Base-by-base conservation (phyloP, 2,113 vertebrate species). In the Myiozetetes cayanensis region DNA sequence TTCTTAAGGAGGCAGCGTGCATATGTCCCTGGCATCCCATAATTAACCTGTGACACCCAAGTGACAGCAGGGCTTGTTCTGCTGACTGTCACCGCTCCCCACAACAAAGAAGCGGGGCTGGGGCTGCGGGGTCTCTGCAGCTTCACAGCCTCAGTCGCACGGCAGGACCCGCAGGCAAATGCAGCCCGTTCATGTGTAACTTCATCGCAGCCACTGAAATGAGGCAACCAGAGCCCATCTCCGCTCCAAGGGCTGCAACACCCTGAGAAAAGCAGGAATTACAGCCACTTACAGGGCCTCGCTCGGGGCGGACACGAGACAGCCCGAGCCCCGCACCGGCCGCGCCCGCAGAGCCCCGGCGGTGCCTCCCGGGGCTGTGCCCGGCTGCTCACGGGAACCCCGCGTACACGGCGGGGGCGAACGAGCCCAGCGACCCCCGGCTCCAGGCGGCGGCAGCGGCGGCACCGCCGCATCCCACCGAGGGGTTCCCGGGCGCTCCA, bases 91-190 rank as follows among this genome's bases (percentile, higher is more conserved):
- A 6, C 13, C 46, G 2, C 62, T 43, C 10, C 50, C 70, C 28
- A 6, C 19, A 6, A 8, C 53, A 15, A 3, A 7, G 27, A 0
- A 10, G 21, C 0, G n/a, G 31, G 39, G 58, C 70, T 12, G 53
- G 8, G 21, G 53, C 73, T 35, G 66, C 8, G 8, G 6, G 10
- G 14, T 23, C 62, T 4, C 76, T 1, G 62, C 83, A 43, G 74
- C 67, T 20, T 2, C 19, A 19, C 72, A 39, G 67, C 46, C 72
- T 3, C 65, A 3, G 22, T 1, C n/a, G 1, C 80, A 44, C 65
- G 8, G 67, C 5, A 14, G n/a, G 23, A 63, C 55, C 18, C 55
- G 20, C 12, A 18, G 58, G 76, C 73, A 12, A 61, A 73, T 0
- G 71, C 3, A 24, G 62, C 67, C 56, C 43, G 3, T 20, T 46